Conservation (phyloP, 2,797 vertebrate species). For the Varecia variegata region DNA sequence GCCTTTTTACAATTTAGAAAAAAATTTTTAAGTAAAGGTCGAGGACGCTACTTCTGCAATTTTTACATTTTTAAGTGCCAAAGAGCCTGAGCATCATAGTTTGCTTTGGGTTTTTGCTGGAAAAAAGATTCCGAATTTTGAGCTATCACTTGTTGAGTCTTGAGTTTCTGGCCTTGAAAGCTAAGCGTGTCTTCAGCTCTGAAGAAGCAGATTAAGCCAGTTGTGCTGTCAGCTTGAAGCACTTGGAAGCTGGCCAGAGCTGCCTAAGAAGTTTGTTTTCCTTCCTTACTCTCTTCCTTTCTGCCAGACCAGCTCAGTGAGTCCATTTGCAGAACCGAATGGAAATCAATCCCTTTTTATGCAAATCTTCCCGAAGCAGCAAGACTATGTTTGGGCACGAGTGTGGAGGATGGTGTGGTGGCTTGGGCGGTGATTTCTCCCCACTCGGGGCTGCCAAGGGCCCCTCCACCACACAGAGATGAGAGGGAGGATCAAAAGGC, state of each 20-base stretch:
- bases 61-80: background rate
- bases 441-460: constrained; percentile 53
- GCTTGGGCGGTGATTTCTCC: constrained; percentile 74
- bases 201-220: constrained; percentile 44
- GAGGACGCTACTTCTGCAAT: background rate
- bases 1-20: background rate
- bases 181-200: background rate
- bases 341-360: constrained; percentile 68
- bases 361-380: constrained; percentile 59
- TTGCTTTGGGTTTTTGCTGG: background rate
- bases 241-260: constrained; percentile 33
- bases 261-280: background rate
- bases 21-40: background rate
- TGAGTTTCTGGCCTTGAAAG: background rate
- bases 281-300: constrained; percentile 38
- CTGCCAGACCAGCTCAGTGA: constrained; percentile 48
- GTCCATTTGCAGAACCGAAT: constrained; percentile 49
- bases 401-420: constrained; percentile 3
- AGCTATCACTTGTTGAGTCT: background rate
- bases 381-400: constrained; percentile 81
- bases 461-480: constrained; percentile 69
- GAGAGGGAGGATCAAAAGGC: constrained; percentile 79
- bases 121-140: background rate
- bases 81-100: background rate
- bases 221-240: constrained; percentile 20